Evolutionary conservation across 2,888 invertebrate species (phyloP), one percentile per base, ranked within the genome.

Genomic region (Lathronympha strigana): DNA sequence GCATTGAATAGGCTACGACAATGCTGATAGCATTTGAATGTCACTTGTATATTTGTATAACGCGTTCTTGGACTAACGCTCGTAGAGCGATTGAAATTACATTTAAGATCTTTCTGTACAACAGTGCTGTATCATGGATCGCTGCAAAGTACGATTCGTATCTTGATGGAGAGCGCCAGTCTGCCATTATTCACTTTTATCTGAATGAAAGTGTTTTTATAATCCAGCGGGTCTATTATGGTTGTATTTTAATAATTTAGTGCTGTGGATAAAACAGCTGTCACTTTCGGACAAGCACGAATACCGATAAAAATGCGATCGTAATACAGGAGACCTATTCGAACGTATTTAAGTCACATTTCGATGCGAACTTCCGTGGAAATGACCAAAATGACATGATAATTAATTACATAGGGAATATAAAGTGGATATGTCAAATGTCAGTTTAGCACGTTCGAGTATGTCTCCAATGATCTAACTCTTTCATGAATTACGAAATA

Each of bases 171-270:
- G 43, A 21, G 57, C 17, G 25, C 21, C 13, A 28, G 17, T 36
- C 9, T 23, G 50, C 11, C 50, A 43, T 63, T 51, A 58, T 36
- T 63, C 57, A 51, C 55, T 28, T 38, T 40, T 58, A 51, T 36
- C 53, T 33, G 47, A 33, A 36, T 4, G 23, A 40, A 57, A 40
- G 6, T 55, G 31, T 51, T 57, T 50, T 51, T 25, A 31, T 57
- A 31, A 21, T 43, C n/a, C 5, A 21, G n/a, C 21, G 49, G 15
- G 23, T 19, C 31, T 21, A 9, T 51, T 17, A 19, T n/a, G n/a
- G 38, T 31, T 13, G 31, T 15, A 4, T 47, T 11, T 11, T 21
- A 21, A 45, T 45, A 21, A 21, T 45, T 45, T 21, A 21, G 4
- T 5, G 13, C 13, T 19, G 11, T n/a, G 21, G 47, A 47, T 47